A percentile compares a stretch with the other conserved stretches of the same genome.
Evolutionary conservation across 2,888 invertebrate species (phyloP).

Genomic region (Caenorhabditis sp.): DNA sequence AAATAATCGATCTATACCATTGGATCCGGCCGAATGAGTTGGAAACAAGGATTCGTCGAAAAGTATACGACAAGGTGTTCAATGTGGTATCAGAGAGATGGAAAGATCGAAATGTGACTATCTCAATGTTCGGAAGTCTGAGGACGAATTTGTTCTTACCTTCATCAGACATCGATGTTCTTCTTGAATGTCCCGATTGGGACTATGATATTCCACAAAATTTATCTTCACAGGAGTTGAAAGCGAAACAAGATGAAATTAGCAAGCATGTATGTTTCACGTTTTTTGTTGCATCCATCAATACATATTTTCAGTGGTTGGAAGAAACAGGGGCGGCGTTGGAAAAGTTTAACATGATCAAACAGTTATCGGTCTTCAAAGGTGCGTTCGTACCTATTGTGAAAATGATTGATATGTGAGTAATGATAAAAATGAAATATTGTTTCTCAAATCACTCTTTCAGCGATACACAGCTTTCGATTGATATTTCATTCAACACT

Average conservation of each 20-base stretch:
- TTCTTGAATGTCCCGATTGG: constrained; percentile 73
- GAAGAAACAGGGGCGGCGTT: constrained; percentile 39
- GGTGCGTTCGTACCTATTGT: constrained; percentile 98
- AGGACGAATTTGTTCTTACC: constrained; percentile 95
- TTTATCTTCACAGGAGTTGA: constrained; percentile 4
- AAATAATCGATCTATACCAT: constrained; percentile 93
- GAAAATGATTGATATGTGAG: constrained; percentile 77
- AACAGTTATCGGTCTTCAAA: constrained; percentile 86
- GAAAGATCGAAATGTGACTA: constrained; percentile 71
- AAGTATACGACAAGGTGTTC: constrained; percentile 81
- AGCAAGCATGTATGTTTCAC: neutral
- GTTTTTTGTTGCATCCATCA: too few species aligned
- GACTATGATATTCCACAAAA: constrained; percentile 8
- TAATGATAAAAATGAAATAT: too few species aligned
- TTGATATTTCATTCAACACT: constrained; percentile 98
- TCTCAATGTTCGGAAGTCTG: constrained; percentile 97
- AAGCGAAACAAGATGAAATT: neutral
- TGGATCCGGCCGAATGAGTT: constrained; percentile 92
- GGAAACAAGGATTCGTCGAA: constrained; percentile 86
- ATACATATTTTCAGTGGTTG: constrained; percentile 27
- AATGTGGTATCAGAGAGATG: constrained; percentile 32
- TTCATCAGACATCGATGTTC: constrained; percentile 84
- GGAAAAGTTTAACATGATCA: constrained; percentile 19
- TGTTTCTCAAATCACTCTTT: neutral
- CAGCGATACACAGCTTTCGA: constrained; percentile 84